A percentile compares a stretch with the other conserved stretches of the same genome.
These are phyloP conservation scores for Hoplodrina blanda DNA, from an alignment of 2,888 invertebrate species.

Conservation along the genomic window DNA sequence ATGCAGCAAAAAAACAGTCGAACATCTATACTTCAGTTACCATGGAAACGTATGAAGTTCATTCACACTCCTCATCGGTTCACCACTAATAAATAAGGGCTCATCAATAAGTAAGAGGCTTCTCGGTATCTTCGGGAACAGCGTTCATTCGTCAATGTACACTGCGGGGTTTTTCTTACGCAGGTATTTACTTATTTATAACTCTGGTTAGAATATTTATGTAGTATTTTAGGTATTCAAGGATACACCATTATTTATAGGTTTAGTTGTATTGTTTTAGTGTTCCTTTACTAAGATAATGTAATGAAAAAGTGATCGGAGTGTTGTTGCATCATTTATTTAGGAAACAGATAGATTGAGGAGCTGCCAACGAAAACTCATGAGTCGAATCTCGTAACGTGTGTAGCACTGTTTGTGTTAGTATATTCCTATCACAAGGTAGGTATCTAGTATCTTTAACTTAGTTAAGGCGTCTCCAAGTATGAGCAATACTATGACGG, in stretches of 20 bases:
- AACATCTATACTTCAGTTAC: background rate
- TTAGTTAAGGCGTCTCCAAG: too few relatives aligned
- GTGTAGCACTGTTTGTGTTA: too few relatives aligned
- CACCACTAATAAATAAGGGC: constrained; percentile 83
- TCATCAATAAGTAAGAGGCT: constrained; percentile 84
- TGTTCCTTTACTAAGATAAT: constrained; percentile 8
- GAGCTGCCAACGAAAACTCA: background rate
- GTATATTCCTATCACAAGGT: too few relatives aligned
- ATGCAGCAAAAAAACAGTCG: background rate
- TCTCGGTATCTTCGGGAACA: constrained; percentile 75
- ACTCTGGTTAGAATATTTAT: constrained; percentile 47
- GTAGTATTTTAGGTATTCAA: constrained; percentile 38
- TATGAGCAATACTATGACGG: too few relatives aligned
- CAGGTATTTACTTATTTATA: constrained; percentile 55
- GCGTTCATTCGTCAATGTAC: constrained; percentile 76
- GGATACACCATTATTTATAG: constrained; percentile 26
- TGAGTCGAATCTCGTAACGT: background rate
- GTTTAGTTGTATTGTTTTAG: constrained; percentile 28
- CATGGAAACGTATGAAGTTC: constrained; percentile 23
- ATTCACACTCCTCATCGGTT: constrained; percentile 74
- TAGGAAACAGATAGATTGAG: background rate
- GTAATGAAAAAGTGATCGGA: constrained; percentile 18
- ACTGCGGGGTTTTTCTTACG: constrained; percentile 47
- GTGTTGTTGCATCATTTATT: background rate
- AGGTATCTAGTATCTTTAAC: too few relatives aligned